Evolutionary conservation across 2,113 vertebrate species (phyloP).

Genomic region (Aythya baeri): DNA sequence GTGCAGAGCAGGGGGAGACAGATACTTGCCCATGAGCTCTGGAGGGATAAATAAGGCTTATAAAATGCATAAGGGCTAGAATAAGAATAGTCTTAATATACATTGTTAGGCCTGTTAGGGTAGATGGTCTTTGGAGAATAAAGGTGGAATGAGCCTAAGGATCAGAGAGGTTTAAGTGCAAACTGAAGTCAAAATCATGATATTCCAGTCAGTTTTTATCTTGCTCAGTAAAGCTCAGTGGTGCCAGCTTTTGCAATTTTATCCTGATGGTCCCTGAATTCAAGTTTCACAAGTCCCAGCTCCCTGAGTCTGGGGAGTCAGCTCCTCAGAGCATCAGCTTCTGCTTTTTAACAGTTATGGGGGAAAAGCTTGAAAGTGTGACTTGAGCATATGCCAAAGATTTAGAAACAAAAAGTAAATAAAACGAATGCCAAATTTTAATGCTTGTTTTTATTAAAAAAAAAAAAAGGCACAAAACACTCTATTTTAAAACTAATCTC

Average conservation of each 20-base stretch:
- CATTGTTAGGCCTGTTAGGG: background rate
- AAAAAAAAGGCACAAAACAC: background rate
- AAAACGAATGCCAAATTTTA: constrained; percentile 32
- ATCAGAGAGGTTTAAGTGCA: background rate
- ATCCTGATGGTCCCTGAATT: background rate
- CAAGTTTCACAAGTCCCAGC: background rate
- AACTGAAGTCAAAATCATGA: background rate
- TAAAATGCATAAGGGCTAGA: background rate
- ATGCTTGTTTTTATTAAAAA: constrained; percentile 3
- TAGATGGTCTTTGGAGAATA: background rate
- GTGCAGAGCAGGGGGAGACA: background rate
- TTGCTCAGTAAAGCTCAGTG: background rate
- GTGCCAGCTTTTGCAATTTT: background rate
- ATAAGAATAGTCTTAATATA: background rate
- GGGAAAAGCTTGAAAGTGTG: constrained; percentile 47
- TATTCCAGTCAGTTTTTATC: background rate
- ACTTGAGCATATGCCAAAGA: constrained; percentile 52
- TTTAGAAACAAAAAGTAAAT: constrained; percentile 49
- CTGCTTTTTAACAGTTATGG: constrained; percentile 44
- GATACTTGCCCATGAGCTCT: background rate
- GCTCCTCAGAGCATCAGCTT: constrained; percentile 11
- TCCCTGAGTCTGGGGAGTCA: background rate
- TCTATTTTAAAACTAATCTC: constrained; percentile 59
- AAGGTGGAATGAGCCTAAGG: background rate
- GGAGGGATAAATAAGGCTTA: background rate